phyloP scores from a whole-genome alignment of 1,140 invertebrate genomes.

The Drosophila tani region DNA sequence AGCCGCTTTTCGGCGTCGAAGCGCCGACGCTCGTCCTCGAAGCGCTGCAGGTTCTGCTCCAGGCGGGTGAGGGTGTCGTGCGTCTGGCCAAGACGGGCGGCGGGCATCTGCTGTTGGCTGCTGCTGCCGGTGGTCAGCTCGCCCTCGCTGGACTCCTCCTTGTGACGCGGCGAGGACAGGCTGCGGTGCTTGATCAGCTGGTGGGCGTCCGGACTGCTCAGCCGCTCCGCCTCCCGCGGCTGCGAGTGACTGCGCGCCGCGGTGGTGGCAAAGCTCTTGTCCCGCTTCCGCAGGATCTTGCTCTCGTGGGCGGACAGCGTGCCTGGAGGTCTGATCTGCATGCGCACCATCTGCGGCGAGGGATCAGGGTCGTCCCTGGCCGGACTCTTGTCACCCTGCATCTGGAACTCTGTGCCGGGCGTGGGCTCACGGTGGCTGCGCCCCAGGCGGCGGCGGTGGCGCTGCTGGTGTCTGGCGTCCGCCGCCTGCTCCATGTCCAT shows the following conservation, averaged over 20 bases:
- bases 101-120: neutral
- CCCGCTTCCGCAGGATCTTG: conserved; percentile 77
- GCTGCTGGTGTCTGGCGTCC: conserved; percentile 37
- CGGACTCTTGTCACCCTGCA: conserved; percentile 16
- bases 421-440: conserved; percentile 86
- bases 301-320: conserved; percentile 79
- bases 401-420: conserved; percentile 82
- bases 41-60: conserved; percentile 77
- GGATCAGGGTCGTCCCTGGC: conserved; percentile 11
- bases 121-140: conserved; percentile 62
- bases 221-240: conserved; percentile 82
- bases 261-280: conserved; percentile 68
- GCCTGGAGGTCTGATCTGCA: conserved; percentile 78
- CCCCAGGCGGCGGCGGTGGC: conserved; percentile 61
- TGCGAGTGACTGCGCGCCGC: conserved; percentile 85
- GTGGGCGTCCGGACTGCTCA: conserved; percentile 67
- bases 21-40: conserved; percentile 80
- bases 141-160: conserved; percentile 81
- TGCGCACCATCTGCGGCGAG: conserved; percentile 62
- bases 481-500: conserved; percentile 44
- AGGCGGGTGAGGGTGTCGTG: conserved; percentile 63
- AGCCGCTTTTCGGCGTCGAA: conserved; percentile 81
- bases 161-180: conserved; percentile 78
- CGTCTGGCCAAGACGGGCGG: conserved; percentile 2
- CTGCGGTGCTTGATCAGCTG: conserved; percentile 79